Conservation (phyloP, 1,140 invertebrate species). For the Zeugodacus cucurbitae region DNA sequence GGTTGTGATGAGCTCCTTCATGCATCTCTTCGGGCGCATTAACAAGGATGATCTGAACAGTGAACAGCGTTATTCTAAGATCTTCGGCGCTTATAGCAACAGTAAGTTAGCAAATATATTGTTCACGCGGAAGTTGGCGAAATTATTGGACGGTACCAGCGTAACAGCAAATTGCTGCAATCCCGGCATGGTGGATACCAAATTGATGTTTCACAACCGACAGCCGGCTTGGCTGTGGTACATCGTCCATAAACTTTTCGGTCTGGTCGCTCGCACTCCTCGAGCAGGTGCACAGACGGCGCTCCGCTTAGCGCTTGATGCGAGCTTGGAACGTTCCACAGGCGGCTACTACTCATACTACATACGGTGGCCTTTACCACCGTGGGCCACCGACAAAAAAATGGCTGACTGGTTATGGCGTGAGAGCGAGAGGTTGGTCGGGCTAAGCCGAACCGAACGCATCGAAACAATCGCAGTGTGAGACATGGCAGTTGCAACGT, state of each 20-base stretch:
- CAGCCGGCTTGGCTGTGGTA: constrained; percentile 69
- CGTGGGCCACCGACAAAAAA: constrained; percentile 65
- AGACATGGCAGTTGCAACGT: neutral
- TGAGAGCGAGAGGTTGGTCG: constrained; percentile 64
- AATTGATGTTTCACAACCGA: constrained; percentile 75
- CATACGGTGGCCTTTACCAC: constrained; percentile 56
- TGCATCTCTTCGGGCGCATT: constrained; percentile 70
- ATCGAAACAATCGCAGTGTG: constrained; percentile 6
- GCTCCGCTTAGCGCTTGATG: constrained; percentile 81
- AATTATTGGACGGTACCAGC: constrained; percentile 70
- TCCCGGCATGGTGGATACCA: constrained; percentile 79
- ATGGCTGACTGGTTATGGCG: constrained; percentile 79
- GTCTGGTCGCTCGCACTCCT: neutral
- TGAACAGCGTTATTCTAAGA: constrained; percentile 71
- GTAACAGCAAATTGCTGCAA: constrained; percentile 78
- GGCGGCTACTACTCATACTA: constrained; percentile 73
- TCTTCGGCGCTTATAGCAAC: constrained; percentile 72
- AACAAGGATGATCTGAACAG: constrained; percentile 78
- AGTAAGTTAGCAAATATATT: constrained; percentile 83
- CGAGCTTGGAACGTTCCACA: constrained; percentile 75
- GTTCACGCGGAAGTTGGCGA: constrained; percentile 75
- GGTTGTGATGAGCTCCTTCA: constrained; percentile 61
- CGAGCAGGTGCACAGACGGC: constrained; percentile 72
- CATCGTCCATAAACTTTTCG: constrained; percentile 52
- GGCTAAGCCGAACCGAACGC: constrained; percentile 42